Evolutionary conservation across 2,113 vertebrate genomes (phyloP), one percentile per base, ranked within the genome.

Genomic region (Cebidichthys violaceus): DNA sequence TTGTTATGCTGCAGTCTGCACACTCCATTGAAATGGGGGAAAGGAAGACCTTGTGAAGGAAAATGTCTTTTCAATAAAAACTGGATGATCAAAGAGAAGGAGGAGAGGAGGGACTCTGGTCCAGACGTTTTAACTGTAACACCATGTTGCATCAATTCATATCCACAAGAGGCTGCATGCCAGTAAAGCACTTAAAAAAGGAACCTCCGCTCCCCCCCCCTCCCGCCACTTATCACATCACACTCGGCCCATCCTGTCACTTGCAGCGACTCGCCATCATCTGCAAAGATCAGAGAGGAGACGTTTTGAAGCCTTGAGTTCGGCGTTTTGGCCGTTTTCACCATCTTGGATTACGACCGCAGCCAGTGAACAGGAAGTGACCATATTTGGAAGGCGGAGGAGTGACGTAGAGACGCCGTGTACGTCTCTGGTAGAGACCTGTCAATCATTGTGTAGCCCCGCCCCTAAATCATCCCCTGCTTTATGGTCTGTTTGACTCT

Each of bases 121-220:
- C 81, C 70, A 69, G 77, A 79, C 74, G 61, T 84, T 89, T 75
- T 69, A 71, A 79, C 82, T 74, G 81, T 89, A 85, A 55, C 85
- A 88, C 72, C 77, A 74, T 45, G 73, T 81, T 82, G 77, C 86
- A 88, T 89, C 85, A 85, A 89, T 87, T 88, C 64, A 80, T 60
- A 86, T 86, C 83, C 88, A 85, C 70, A 41, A 61, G 77, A 68
- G 77, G 79, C 67, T 7, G 55, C 75, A 54, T 79, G 79, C 90
- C 89, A 86, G 77, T 39, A 50, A 31, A 79, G 83, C 89, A 87
- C 90, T 92, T 83, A 86, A 69, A 33, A 33, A 31, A 77, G 77
- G 18, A 71, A 15, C 60, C 66, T 29, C 70, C 31, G 35, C 33
- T 17, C 52, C 52, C 22, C 20, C 62, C 65, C 9, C 59, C 55